Evolutionary conservation across 2,113 vertebrate genomes (phyloP), one percentile per base, ranked within the genome.

Genomic region (Prietella phreatophila): DNA sequence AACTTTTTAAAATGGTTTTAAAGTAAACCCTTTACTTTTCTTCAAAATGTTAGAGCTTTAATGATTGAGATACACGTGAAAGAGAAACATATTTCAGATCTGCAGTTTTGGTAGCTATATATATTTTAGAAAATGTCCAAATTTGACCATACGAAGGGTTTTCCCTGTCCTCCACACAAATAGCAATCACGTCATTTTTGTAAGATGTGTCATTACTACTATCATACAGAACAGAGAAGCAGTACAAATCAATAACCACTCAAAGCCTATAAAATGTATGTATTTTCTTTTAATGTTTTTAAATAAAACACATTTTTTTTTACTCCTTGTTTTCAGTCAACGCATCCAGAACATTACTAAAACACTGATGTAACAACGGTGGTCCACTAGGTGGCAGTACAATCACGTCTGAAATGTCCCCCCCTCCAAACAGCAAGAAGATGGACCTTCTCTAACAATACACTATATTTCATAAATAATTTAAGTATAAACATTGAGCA

Each of bases 401-500:
- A 93, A 97, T 93, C 96, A 97, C 94, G 95, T 95, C 93, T 95
- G 93, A 96, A 93, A 94, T 81, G 47, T 93, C 91, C 94, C 39
- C 92, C 93, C 93, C 93, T 93, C 94, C 91, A 85, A 95, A 96
- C 95, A 96, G 94, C 93, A 95, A 93, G 92, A 93, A 93, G 93
- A 96, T 90, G 94, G 92, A 96, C 96, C 94, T 96, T 94, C 95
- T 96, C 95, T 97, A 96, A 89, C 93, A 92, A 94, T 93, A 95
- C 93, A 94, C 94, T 95, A 95, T 93, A 90, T 94, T 91, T 95
- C 91, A 95, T 95, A 97, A 96, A 96, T 98, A 98, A 95, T 97
- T 97, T 96, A 97, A 95, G 94, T 96, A 97, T 96, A 96, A 95
- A 97, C 94, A 96, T 93, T 92, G 93, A 96, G 95, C 96, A 96